These are phyloP conservation scores for Villa cingulata DNA, from an alignment of 2,888 invertebrate genomes.

Conservation along the genomic window DNA sequence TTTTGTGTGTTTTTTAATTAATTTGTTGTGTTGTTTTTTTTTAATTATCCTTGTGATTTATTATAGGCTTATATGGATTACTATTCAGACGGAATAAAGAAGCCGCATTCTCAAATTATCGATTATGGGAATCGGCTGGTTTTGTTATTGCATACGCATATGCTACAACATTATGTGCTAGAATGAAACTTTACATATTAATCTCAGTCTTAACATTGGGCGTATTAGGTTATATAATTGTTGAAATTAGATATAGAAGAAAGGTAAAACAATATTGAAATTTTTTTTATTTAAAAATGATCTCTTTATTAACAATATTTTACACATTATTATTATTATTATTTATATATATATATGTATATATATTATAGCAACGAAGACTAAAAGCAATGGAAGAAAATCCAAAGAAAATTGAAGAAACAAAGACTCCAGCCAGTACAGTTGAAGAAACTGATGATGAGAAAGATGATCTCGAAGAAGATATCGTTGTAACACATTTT, in stretches of 20 bases:
- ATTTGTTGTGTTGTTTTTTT: neutral
- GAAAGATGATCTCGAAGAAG: constrained; percentile 77
- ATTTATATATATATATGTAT: neutral
- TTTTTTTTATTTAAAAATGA: no score
- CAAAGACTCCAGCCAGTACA: constrained; percentile 29
- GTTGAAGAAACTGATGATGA: constrained; percentile 74
- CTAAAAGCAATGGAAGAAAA: constrained; percentile 57
- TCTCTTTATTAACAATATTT: no score
- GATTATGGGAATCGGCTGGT: constrained; percentile 80
- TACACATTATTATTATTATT: neutral
- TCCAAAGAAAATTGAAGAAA: constrained; percentile 38
- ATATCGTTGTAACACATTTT: constrained; percentile 74
- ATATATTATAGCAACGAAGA: constrained; percentile 42
- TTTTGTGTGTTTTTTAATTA: no score
- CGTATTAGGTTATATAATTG: constrained; percentile 61
- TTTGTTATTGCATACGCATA: constrained; percentile 84
- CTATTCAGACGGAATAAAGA: constrained; percentile 80
- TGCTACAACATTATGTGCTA: constrained; percentile 71
- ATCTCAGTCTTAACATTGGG: constrained; percentile 62
- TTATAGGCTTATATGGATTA: constrained; percentile 67
- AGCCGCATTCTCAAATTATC: constrained; percentile 82
- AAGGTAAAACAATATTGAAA: constrained; percentile 41
- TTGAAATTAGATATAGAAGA: constrained; percentile 69
- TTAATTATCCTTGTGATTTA: neutral
- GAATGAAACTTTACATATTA: constrained; percentile 76